Evolutionary conservation across 2,113 vertebrate species (phyloP).

Genomic region (Apus apus): DNA sequence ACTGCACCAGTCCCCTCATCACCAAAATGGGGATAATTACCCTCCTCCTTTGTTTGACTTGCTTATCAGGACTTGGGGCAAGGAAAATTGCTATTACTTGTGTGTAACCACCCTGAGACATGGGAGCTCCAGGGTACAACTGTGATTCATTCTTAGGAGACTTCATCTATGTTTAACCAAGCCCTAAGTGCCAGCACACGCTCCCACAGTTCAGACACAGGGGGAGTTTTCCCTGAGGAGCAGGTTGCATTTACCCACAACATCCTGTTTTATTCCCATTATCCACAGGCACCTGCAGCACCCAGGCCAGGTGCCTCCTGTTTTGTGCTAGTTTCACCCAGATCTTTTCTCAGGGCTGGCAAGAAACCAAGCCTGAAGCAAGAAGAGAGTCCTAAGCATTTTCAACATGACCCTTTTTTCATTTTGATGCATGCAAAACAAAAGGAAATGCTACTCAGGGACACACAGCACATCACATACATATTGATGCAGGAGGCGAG

Average conservation of each 20-base stretch:
- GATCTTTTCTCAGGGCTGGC: neutral
- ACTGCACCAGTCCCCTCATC: fast-evolving
- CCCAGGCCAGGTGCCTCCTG: neutral
- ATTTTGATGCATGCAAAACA: neutral
- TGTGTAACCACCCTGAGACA: neutral
- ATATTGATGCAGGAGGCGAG: slow-evolving; percentile 19
- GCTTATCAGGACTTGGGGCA: neutral
- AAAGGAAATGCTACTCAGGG: neutral
- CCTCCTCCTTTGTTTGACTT: neutral
- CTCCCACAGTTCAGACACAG: neutral
- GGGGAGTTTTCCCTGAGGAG: neutral
- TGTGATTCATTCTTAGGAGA: neutral
- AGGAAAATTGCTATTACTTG: neutral
- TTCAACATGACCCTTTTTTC: neutral
- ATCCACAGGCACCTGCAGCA: neutral
- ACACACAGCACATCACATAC: slow-evolving; percentile 20
- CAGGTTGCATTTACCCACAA: neutral
- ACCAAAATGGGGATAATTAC: neutral
- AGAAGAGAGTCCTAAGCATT: neutral
- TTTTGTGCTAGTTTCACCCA: neutral
- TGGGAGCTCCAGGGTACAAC: neutral
- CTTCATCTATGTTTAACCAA: neutral
- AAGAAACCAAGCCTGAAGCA: neutral
- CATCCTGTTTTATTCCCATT: neutral
- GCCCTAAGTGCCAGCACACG: neutral